phyloP scores from a whole-genome alignment of 2,888 invertebrate species.

The Orchesella flavescens region DNA sequence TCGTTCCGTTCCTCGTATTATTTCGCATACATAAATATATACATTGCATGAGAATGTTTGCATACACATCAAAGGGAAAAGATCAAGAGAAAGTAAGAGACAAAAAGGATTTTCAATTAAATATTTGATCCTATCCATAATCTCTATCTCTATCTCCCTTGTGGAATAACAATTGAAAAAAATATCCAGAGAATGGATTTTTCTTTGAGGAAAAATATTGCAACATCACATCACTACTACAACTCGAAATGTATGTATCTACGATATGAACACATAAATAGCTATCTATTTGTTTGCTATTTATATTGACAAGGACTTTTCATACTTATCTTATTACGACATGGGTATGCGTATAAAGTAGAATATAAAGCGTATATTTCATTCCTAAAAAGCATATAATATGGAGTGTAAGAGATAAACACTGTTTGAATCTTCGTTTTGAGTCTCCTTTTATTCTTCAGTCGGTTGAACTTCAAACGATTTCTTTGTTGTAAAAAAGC shows the following conservation, averaged over 20 bases:
- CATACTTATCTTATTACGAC: too few species aligned
- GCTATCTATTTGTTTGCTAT: neutral
- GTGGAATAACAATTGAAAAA: slow-evolving; percentile 62
- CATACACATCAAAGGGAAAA: slow-evolving; percentile 63
- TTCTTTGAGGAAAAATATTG: slow-evolving; percentile 55
- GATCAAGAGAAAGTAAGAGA: slow-evolving; percentile 64
- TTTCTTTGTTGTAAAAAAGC: slow-evolving; percentile 53
- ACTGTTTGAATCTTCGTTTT: slow-evolving; percentile 49
- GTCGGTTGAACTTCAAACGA: slow-evolving; percentile 66
- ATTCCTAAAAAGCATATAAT: neutral
- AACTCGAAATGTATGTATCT: slow-evolving; percentile 29
- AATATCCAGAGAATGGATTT: slow-evolving; percentile 65
- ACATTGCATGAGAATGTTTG: slow-evolving; percentile 27
- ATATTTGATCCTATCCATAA: slow-evolving; percentile 70
- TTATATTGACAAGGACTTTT: too few species aligned
- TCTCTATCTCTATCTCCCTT: slow-evolving; percentile 53
- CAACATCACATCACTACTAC: slow-evolving; percentile 42
- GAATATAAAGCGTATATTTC: neutral
- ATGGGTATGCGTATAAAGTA: neutral
- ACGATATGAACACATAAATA: too few species aligned
- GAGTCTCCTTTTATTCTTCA: slow-evolving; percentile 61
- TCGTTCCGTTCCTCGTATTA: too few species aligned
- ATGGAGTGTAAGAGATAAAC: slow-evolving; percentile 45
- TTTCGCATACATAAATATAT: neutral
- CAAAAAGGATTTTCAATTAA: slow-evolving; percentile 71